Conservation (phyloP, 2,888 invertebrate genomes). For the Allophyes oxyacanthae region DNA sequence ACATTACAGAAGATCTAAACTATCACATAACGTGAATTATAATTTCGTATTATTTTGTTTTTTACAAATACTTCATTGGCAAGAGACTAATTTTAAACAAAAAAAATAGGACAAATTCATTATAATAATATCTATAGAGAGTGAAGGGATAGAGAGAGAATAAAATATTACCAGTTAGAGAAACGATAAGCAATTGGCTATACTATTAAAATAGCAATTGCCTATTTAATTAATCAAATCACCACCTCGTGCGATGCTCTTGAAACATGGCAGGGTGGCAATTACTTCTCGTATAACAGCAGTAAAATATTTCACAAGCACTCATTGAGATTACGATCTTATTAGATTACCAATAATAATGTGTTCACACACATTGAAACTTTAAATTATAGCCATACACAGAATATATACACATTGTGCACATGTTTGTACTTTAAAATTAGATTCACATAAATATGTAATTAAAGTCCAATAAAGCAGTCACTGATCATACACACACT, state of each 20-base stretch:
- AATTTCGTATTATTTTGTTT: conserved; percentile 75
- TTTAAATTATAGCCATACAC: conserved; percentile 79
- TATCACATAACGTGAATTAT: conserved; percentile 84
- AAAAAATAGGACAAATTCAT: conserved; percentile 76
- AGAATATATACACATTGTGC: conserved; percentile 87
- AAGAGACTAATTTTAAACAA: conserved; percentile 78
- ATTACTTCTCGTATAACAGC: conserved; percentile 69
- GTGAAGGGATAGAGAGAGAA: conserved; percentile 83
- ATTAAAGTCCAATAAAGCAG: conserved; percentile 81
- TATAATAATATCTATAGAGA: conserved; percentile 81
- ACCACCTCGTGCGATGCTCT: conserved; percentile 83
- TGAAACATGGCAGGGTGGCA: conserved; percentile 82
- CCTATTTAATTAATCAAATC: conserved; percentile 59
- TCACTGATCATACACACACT: conserved; percentile 82
- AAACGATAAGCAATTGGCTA: conserved; percentile 81
- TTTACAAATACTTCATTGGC: conserved; percentile 87
- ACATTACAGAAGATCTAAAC: conserved; percentile 83
- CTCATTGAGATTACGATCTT: conserved; percentile 86
- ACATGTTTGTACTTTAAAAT: conserved; percentile 87
- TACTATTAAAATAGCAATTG: conserved; percentile 84
- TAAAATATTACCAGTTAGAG: conserved; percentile 73
- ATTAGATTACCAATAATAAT: conserved; percentile 76
- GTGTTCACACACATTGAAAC: conserved; percentile 68
- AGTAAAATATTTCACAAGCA: conserved; percentile 74
- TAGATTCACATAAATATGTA: conserved; percentile 81